Percentiles rank a stretch among this genome's conserved stretches.
phyloP scores from a whole-genome alignment of 1,140 invertebrate species.

The Drosophila nasuta region DNA sequence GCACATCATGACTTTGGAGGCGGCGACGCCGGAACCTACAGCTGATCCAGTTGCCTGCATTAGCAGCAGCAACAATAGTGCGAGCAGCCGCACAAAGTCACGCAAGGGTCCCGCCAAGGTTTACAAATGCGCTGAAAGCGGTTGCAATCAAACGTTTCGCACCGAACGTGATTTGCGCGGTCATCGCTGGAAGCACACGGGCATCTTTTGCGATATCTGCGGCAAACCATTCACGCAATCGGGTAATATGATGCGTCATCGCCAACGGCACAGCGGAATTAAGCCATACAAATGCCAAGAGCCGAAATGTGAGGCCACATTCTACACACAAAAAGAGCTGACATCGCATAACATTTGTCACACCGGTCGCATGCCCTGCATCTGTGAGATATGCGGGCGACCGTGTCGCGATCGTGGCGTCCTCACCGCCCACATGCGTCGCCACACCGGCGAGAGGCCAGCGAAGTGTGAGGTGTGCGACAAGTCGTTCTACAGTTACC shows the following conservation, averaged over 20 bases:
- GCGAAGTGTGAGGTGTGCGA: constrained; percentile 87
- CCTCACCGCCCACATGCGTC: constrained; percentile 89
- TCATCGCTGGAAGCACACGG: constrained; percentile 79
- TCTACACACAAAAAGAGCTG: constrained; percentile 77
- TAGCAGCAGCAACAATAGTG: background rate
- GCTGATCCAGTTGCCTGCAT: no score
- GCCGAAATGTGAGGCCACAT: constrained; percentile 60
- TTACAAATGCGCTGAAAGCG: constrained; percentile 57
- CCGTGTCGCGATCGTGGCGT: constrained; percentile 81
- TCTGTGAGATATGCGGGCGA: constrained; percentile 76
- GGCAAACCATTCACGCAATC: constrained; percentile 75
- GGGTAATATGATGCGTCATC: constrained; percentile 78
- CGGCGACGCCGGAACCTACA: background rate
- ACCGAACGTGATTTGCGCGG: constrained; percentile 68
- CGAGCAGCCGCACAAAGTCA: constrained; percentile 12
- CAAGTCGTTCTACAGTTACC: constrained; percentile 74
- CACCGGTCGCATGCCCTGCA: constrained; percentile 73
- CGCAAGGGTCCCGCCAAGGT: constrained; percentile 50
- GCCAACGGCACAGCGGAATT: constrained; percentile 76
- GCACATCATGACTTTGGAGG: background rate
- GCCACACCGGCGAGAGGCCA: constrained; percentile 91
- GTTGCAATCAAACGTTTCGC: constrained; percentile 69
- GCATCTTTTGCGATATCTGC: constrained; percentile 79
- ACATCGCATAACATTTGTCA: constrained; percentile 77
- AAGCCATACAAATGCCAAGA: constrained; percentile 73